Conservation (phyloP, 2,888 invertebrate species). For the Tipula unca region DNA sequence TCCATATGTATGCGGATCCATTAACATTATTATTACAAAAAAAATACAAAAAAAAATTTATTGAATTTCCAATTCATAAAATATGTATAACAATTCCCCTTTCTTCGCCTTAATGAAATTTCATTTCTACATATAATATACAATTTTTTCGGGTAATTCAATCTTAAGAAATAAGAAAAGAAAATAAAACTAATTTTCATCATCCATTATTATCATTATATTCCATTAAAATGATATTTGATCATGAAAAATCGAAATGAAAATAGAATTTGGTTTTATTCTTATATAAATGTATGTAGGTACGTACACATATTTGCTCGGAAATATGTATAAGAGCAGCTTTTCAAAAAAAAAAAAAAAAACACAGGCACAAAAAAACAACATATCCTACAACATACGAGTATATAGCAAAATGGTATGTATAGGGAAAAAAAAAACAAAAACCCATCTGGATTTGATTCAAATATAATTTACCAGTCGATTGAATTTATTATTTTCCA, state of each 20-base stretch:
- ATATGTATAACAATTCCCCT: neutral
- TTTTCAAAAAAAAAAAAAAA: neutral
- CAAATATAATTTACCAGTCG: neutral
- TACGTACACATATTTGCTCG: neutral
- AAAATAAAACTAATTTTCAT: neutral
- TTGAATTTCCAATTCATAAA: neutral
- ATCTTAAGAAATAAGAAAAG: neutral
- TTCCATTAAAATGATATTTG: conserved; percentile 9
- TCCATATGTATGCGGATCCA: neutral
- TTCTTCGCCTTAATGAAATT: neutral
- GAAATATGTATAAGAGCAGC: neutral
- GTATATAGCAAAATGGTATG: neutral
- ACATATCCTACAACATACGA: neutral
- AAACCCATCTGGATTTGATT: conserved; percentile 2
- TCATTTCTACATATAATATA: neutral
- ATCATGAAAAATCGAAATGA: neutral
- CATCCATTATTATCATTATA: conserved; percentile 8
- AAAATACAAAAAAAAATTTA: neutral
- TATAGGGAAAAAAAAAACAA: neutral
- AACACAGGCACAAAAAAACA: neutral
- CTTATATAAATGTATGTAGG: neutral
- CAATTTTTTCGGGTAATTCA: neutral
- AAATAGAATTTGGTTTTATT: neutral
- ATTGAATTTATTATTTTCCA: conserved; percentile 8
- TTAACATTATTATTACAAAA: neutral